These are phyloP conservation scores for Dioctria linearis DNA, from an alignment of 2,888 invertebrate species.

Conservation along the genomic window DNA sequence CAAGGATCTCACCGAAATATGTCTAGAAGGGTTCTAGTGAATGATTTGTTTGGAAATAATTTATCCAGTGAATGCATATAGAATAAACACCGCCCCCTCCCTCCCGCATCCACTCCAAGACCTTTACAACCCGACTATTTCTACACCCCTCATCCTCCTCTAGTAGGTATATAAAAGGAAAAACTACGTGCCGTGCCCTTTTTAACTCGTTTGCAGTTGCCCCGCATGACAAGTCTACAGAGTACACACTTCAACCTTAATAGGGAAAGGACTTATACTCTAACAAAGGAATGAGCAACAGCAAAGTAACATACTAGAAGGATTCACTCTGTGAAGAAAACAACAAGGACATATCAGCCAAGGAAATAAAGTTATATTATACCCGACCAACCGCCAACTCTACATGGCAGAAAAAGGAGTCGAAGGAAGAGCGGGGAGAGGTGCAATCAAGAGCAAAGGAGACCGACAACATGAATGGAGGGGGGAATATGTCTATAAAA, in stretches of 20 bases:
- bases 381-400: conserved; percentile 30
- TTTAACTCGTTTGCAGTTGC: conserved; percentile 11
- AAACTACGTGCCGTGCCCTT: conserved; percentile 16
- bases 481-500: conserved; percentile 43
- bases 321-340: conserved; percentile 26
- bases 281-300: background rate
- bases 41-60: background rate
- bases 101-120: too few relatives aligned
- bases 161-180: background rate
- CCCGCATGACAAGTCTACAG: conserved; percentile 33
- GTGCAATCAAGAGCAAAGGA: too few relatives aligned
- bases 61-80: background rate
- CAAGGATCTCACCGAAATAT: background rate
- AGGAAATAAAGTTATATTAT: conserved; percentile 32
- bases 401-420: conserved; percentile 9
- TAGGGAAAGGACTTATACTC: conserved; percentile 2
- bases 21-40: background rate
- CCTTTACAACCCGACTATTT: too few relatives aligned
- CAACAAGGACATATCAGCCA: conserved; percentile 39
- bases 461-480: background rate
- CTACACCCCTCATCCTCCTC: background rate
- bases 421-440: background rate
- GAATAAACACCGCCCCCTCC: too few relatives aligned
- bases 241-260: conserved; percentile 22
- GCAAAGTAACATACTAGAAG: too few relatives aligned